Percentiles rank a stretch among this genome's conserved stretches.
Evolutionary conservation across 2,888 invertebrate species (phyloP).

Genomic region (Dynastes maya): DNA sequence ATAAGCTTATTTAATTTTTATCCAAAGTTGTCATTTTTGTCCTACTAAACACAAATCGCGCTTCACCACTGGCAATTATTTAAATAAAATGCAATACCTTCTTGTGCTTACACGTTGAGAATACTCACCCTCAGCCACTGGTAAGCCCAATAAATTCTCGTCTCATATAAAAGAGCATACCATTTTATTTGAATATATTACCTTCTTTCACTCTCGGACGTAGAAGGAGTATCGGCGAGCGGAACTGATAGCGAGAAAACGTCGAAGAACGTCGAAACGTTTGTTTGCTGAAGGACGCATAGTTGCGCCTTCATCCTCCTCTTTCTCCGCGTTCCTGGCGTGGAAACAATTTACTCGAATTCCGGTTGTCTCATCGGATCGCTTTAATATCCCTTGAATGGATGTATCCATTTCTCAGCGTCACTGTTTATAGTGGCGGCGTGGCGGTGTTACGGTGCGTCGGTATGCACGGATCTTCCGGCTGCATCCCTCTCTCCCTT

Average conservation of each 20-base stretch:
- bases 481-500: conserved; percentile 54
- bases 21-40: too few relatives aligned
- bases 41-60: too few relatives aligned
- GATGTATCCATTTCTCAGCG: conserved; percentile 68
- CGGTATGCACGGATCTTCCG: conserved; percentile 62
- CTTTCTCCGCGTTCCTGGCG: conserved; percentile 18
- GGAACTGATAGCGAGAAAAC: conserved; percentile 48
- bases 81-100: too few relatives aligned
- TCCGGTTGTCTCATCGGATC: conserved; percentile 64
- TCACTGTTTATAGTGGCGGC: conserved; percentile 56
- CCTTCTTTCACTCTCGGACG: conserved; percentile 1
- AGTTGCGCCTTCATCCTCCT: conserved; percentile 48
- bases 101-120: too few relatives aligned
- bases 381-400: conserved; percentile 66
- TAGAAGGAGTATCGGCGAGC: conserved; percentile 12
- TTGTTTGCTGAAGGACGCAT: conserved; percentile 26
- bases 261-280: conserved; percentile 46
- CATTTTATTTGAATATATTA: conserved; percentile 45
- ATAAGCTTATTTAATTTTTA: too few relatives aligned
- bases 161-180: conserved; percentile 42
- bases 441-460: conserved; percentile 38
- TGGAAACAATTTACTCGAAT: conserved; percentile 64
- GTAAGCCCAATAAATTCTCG: conserved; percentile 17
- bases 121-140: too few relatives aligned
- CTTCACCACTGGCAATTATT: too few relatives aligned